These are phyloP conservation scores for Hylaeus anthracinus DNA, from an alignment of 1,140 invertebrate genomes.

Conservation along the genomic window DNA sequence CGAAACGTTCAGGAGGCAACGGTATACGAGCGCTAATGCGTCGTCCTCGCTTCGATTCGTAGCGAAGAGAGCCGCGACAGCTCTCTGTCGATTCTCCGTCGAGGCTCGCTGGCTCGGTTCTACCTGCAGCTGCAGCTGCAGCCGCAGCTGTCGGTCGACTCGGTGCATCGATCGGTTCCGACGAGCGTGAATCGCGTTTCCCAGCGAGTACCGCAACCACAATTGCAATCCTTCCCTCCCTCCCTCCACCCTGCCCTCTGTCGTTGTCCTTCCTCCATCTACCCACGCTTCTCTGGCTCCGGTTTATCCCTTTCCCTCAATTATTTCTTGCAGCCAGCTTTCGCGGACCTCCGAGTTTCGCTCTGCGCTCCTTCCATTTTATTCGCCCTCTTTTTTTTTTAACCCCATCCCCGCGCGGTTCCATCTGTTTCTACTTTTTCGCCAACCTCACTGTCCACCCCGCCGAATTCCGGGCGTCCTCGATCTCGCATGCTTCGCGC, in stretches of 20 bases:
- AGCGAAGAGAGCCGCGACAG: constrained; percentile 17
- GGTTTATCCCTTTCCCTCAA: neutral
- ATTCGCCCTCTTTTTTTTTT: neutral
- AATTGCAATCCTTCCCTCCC: constrained; percentile 29
- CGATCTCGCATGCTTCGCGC: neutral
- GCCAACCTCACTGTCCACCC: neutral
- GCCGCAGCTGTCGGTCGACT: constrained; percentile 46
- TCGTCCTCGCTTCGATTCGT: constrained; percentile 35
- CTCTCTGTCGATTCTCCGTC: constrained; percentile 15
- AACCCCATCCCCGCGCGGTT: neutral
- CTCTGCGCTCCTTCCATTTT: neutral
- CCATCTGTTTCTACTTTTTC: neutral
- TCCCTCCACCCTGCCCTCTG: neutral
- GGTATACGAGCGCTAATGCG: constrained; percentile 32
- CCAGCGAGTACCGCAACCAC: constrained; percentile 28
- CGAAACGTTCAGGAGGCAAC: constrained; percentile 34
- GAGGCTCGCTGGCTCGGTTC: neutral
- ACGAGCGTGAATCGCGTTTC: constrained; percentile 42
- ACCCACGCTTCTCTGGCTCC: neutral
- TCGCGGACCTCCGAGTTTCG: neutral
- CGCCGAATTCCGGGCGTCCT: neutral
- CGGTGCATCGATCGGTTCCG: constrained; percentile 43
- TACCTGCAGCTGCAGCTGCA: constrained; percentile 22
- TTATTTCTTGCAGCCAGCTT: constrained; percentile 32
- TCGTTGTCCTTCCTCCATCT: neutral